Base-by-base conservation (phyloP, 2,888 invertebrate genomes). In the Nematopogon swammerdamellus region DNA sequence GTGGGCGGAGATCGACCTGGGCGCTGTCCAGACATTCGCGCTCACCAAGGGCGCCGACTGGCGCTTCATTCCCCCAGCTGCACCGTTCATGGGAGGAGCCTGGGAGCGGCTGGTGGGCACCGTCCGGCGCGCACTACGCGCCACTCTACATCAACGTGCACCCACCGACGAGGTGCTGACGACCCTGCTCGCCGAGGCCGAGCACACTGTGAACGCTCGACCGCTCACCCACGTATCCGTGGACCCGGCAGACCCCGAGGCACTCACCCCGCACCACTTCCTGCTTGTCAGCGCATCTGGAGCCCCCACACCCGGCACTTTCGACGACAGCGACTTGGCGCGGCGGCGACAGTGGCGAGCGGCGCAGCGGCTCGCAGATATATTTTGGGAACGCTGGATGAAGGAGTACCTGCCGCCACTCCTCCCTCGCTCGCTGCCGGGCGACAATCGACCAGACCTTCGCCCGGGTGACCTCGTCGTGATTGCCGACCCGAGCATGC, bases 261-360 rank as follows among this genome's bases (percentile, higher is more conserved):
- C 55, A 1, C 49, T 60, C 17, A 60, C 61, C 0, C 59, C 59
- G 1, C 60, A 62, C 29, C 59, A 61, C 49, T 56, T 60, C 18
- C 46, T 60, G 43, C 45, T 57, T 19, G 55, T 52, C 3, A 46
- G 48, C 25, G 52, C 55, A 14, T 36, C 36, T 14, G 36, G 36
- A 14, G 36, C 36, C 11, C 36, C 36, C n/a, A 36, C 36, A 14
- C 54, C 55, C n/a, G 57, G 53, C 3, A 19, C 46, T 2, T 57
- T 57, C 10, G 50, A 51, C 16, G 19, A 18, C 14, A 18, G 44
- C 3, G 55, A 57, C 19, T 16, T 49, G 19, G 50, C 48, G 18
- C 19, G 53, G 11, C 50, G 45, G 52, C 3, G 36, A 14, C 36
- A 36, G 36, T 36, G 36, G 36, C 36, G 36, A 14, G 36, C 36